Percentiles rank a stretch among this genome's conserved stretches.
These are phyloP conservation scores for Nothoprocta perdicaria DNA, from an alignment of 2,113 vertebrate genomes.

Conservation along the genomic window DNA sequence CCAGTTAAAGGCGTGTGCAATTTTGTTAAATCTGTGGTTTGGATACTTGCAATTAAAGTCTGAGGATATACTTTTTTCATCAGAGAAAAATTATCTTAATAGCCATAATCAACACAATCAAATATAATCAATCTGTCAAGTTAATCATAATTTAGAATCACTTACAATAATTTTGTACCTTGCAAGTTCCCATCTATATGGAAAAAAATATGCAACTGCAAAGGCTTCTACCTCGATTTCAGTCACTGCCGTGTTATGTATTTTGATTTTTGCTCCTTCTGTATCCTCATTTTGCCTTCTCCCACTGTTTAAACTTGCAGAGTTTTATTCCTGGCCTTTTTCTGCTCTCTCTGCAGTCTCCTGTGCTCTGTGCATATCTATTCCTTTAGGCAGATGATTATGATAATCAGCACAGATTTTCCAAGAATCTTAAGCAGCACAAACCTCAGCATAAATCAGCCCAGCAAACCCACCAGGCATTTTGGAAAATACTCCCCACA, in stretches of 20 bases:
- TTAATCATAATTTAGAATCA: conserved; percentile 62
- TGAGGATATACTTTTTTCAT: conserved; percentile 50
- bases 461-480: not conserved
- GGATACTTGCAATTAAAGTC: conserved; percentile 61
- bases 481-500: not conserved
- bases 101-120: conserved; percentile 75
- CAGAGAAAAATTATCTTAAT: conserved; percentile 73
- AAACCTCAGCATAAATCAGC: not conserved
- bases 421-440: not conserved
- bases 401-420: not conserved
- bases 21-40: conserved; percentile 38
- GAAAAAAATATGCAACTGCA: not conserved
- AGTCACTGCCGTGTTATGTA: not conserved
- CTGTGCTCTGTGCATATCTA: not conserved
- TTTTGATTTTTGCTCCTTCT: conserved; percentile 19
- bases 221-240: not conserved
- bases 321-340: not conserved
- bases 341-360: not conserved
- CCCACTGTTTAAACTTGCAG: not conserved
- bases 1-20: not conserved
- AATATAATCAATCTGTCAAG: conserved; percentile 71
- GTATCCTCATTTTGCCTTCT: not conserved
- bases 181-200: conserved; percentile 35
- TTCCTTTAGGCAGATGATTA: not conserved
- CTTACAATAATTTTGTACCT: conserved; percentile 61